Conservation (phyloP, 1,140 invertebrate species). For the Acyrthosiphon pisum region DNA sequence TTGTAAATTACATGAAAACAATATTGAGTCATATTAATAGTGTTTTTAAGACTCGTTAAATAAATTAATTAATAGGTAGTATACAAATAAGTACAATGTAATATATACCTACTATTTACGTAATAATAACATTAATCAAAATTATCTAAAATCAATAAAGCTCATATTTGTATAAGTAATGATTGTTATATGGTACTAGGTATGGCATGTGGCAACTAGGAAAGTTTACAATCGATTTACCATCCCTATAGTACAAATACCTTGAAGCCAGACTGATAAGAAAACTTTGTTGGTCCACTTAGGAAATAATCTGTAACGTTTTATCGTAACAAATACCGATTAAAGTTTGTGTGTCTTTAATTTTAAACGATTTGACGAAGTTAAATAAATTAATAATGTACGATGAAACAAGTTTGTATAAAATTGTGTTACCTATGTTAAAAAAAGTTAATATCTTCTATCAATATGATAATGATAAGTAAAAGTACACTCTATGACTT, state of each 20-base stretch:
- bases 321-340: constrained; percentile 6
- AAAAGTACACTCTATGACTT: not conserved
- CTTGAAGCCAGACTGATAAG: constrained; percentile 33
- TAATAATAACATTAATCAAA: not conserved
- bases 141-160: not conserved
- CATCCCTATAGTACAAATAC: not conserved
- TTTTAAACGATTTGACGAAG: constrained; percentile 33
- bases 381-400: not conserved
- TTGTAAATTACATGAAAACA: not conserved
- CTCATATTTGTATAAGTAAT: constrained; percentile 35
- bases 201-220: not conserved
- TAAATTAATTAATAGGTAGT: not conserved
- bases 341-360: not conserved
- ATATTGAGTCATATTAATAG: not conserved
- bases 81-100: no score
- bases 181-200: constrained; percentile 5
- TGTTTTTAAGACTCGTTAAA: not conserved
- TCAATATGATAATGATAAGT: not conserved
- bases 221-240: constrained; percentile 29
- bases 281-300: constrained; percentile 31
- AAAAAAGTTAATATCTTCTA: not conserved
- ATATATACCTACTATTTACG: not conserved
- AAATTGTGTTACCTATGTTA: not conserved
- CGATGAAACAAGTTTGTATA: not conserved
- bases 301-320: constrained; percentile 16